Evolutionary conservation across 2,888 invertebrate species (phyloP).

Genomic region (Gortyna flavago): DNA sequence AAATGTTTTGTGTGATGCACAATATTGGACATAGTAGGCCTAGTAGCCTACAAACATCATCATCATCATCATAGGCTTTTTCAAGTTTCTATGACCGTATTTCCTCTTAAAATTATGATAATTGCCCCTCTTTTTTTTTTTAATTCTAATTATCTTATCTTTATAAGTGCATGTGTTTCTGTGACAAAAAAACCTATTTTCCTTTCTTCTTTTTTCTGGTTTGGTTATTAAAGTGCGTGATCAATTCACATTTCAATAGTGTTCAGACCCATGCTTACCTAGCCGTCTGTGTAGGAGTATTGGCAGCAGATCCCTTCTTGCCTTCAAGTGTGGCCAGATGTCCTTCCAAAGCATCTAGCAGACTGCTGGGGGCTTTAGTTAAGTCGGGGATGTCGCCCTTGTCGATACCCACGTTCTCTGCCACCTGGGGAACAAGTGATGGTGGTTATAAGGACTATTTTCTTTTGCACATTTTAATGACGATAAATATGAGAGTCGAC

Average conservation of each 20-base stretch:
- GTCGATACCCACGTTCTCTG: slow-evolving; percentile 98
- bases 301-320: slow-evolving; percentile 95
- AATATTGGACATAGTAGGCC: background rate
- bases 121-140: background rate
- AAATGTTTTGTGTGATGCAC: background rate
- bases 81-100: no score
- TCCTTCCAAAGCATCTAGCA: slow-evolving; percentile 98
- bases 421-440: slow-evolving; percentile 79
- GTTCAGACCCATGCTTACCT: slow-evolving; percentile 88
- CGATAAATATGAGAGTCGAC: background rate
- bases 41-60: no score
- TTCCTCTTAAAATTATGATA: no score
- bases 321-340: slow-evolving; percentile 98
- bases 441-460: background rate
- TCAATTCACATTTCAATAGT: background rate
- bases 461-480: background rate
- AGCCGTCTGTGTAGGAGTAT: slow-evolving; percentile 96
- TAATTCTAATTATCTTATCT: background rate
- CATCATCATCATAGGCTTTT: no score
- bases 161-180: background rate
- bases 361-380: slow-evolving; percentile 99
- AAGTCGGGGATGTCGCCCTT: slow-evolving; percentile 99
- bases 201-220: background rate
- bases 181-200: background rate
- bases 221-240: background rate